Conservation (phyloP, 2,888 invertebrate species). For the Apamea anceps region DNA sequence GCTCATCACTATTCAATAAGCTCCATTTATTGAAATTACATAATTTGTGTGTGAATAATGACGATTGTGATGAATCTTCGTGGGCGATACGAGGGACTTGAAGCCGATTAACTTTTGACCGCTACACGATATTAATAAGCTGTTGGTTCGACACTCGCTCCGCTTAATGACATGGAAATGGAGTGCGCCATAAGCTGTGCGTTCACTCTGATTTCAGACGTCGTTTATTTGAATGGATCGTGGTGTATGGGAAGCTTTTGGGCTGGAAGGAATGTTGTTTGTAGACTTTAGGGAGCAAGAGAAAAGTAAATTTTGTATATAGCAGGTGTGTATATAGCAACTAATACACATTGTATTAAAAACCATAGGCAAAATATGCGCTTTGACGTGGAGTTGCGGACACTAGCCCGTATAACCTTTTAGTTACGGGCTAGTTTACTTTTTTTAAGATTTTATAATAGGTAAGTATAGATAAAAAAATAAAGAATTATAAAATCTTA, state of each 20-base stretch:
- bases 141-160: conserved; percentile 79
- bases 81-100: conserved; percentile 89
- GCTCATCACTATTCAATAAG: conserved; percentile 90
- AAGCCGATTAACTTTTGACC: conserved; percentile 90
- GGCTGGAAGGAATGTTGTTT: conserved; percentile 22
- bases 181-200: conserved; percentile 71
- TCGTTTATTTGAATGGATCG: conserved; percentile 76
- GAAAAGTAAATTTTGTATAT: background rate
- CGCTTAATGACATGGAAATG: conserved; percentile 87
- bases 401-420: background rate
- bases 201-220: conserved; percentile 75
- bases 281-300: background rate
- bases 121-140: conserved; percentile 87
- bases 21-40: conserved; percentile 90
- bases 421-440: background rate
- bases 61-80: conserved; percentile 90
- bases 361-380: background rate
- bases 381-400: background rate
- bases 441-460: too few species aligned
- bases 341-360: background rate
- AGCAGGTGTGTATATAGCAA: background rate
- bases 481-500: background rate
- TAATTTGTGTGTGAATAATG: conserved; percentile 91
- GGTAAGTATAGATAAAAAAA: background rate
- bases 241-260: conserved; percentile 66